phyloP scores from a whole-genome alignment of 2,113 vertebrate genomes.

The Suricata suricatta region DNA sequence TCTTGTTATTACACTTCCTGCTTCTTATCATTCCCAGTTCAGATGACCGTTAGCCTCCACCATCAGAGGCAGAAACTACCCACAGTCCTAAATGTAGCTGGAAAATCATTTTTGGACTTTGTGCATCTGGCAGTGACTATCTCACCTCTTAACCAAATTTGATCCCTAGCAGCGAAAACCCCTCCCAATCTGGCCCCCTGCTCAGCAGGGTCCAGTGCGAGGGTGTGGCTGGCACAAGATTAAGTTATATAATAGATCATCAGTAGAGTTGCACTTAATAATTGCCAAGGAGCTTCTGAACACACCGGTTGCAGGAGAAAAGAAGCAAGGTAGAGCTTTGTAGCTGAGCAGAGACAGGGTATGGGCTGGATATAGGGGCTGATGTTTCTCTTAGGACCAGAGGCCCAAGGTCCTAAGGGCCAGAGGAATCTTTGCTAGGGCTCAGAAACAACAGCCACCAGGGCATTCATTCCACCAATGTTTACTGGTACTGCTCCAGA shows the following conservation, averaged over 20 bases:
- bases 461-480: not conserved
- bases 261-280: constrained; percentile 23
- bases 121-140: not conserved
- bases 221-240: not conserved
- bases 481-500: not conserved
- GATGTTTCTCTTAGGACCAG: not conserved
- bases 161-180: not conserved
- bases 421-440: not conserved
- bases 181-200: not conserved
- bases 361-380: accelerated
- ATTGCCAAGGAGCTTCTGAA: constrained; percentile 40
- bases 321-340: not conserved
- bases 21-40: not conserved
- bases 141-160: constrained; percentile 47
- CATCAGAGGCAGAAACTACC: not conserved
- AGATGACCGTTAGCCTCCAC: not conserved
- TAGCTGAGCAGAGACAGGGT: not conserved
- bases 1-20: not conserved
- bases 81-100: not conserved
- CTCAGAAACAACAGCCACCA: not conserved
- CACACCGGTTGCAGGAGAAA: not conserved
- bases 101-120: not conserved
- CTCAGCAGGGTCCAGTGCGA: not conserved
- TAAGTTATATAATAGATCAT: constrained; percentile 26
- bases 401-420: not conserved